Conservation (phyloP, 2,797 vertebrate genomes). For the Sebastes reedi region DNA sequence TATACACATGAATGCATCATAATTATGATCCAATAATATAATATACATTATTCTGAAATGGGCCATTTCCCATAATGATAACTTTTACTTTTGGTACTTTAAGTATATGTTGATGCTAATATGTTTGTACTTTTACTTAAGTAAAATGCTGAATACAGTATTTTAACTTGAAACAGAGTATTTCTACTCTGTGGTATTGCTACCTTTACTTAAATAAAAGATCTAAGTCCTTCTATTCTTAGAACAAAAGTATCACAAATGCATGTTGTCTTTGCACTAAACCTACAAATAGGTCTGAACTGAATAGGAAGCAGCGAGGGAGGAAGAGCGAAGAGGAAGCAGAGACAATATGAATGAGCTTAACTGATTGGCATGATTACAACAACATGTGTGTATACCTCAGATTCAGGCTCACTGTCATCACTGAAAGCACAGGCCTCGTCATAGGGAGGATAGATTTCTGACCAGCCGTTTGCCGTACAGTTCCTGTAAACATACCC, state of each 20-base stretch:
- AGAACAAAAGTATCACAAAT: background rate
- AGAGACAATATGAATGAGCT: background rate
- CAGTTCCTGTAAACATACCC: constrained; percentile 89
- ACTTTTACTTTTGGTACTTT: background rate
- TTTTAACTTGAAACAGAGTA: background rate
- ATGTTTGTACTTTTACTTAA: background rate
- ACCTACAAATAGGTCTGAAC: background rate
- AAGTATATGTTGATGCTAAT: background rate
- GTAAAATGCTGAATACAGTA: background rate
- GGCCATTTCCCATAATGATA: background rate
- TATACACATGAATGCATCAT: background rate
- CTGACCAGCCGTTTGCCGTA: constrained; percentile 83
- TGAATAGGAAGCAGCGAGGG: background rate
- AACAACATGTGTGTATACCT: constrained; percentile 71
- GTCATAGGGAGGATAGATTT: constrained; percentile 83
- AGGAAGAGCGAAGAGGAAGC: background rate
- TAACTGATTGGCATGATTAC: constrained; percentile 24
- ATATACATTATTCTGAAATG: background rate
- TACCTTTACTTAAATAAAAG: background rate
- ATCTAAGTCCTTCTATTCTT: background rate
- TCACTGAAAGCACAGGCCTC: constrained; percentile 84
- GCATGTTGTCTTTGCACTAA: background rate
- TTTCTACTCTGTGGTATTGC: background rate
- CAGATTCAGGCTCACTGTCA: constrained; percentile 80
- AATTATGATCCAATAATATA: background rate